Evolutionary conservation across 2,888 invertebrate genomes (phyloP), one percentile per base, ranked within the genome.

Genomic region (Pseudococcus viburni): DNA sequence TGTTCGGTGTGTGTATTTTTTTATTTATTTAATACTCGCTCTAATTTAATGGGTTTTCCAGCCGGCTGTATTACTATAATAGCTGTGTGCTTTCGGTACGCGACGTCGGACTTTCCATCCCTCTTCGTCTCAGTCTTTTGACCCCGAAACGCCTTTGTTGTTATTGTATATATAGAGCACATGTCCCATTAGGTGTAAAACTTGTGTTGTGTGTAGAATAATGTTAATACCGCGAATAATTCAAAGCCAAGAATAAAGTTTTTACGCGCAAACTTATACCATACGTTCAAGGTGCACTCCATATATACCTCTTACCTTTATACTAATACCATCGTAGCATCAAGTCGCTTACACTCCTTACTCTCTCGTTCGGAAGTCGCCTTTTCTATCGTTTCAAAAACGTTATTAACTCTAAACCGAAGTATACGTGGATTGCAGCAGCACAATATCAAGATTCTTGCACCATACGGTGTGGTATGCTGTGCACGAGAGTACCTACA

Each of bases 101-200:
- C 48, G 48, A 48, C 48, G 48, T 48, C 48, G 48, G 55, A 55
- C 55, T 55, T 55, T n/a, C 15, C 55, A 55, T 55, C n/a, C 55
- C 55, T 55, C 55, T 55, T n/a, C 55, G n/a, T 55, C 15, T 15
- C 55, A n/a, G n/a, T 55, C 5, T n/a, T 55, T 55, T 55, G 55
- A 55, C 55, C 55, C 55, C 55, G n/a, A 55, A 55, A 55, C 55
- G 0, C 55, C 17, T 1, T n/a, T 17, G 55, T n/a, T 17, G 55
- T 55, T 55, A 55, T 55, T 55, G n/a, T 55, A n/a, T 55, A 55
- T 4, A 22, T 68, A 19, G 8, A 68, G 64, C 64, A 68, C 22
- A 68, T 68, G 64, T 68, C 64, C 64, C 26, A 68, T 68, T 68
- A 68, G 64, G 64, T 68, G 64, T 68, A 68, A 68, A 68, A 68